Evolutionary conservation across 2,888 invertebrate genomes (phyloP).

Genomic region (Drosophila colorata): DNA sequence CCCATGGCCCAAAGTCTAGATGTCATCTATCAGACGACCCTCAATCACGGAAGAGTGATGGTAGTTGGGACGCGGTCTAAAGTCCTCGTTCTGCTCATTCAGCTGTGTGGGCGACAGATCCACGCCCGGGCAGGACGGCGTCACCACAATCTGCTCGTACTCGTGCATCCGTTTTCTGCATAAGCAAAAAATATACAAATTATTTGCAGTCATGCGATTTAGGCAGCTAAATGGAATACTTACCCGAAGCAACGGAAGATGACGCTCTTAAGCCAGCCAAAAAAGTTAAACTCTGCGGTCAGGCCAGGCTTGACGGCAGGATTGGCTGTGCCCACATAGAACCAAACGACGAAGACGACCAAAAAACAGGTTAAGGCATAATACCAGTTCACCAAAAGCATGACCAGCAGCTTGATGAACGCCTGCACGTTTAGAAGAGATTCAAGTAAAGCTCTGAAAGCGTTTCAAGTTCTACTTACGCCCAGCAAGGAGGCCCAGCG

Average conservation of each 20-base stretch:
- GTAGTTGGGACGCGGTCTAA: slow-evolving; percentile 95
- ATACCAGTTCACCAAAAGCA: slow-evolving; percentile 97
- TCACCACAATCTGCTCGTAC: slow-evolving; percentile 94
- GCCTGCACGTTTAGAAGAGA: slow-evolving; percentile 87
- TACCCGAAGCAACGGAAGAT: slow-evolving; percentile 92
- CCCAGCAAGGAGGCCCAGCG: slow-evolving; percentile 97
- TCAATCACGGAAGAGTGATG: slow-evolving; percentile 95
- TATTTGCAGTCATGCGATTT: not conserved
- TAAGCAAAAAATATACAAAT: not conserved
- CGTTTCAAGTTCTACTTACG: slow-evolving; percentile 87
- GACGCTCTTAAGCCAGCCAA: slow-evolving; percentile 91
- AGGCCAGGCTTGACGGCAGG: slow-evolving; percentile 97
- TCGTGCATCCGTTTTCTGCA: slow-evolving; percentile 90
- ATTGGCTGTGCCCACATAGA: slow-evolving; percentile 97
- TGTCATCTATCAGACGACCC: slow-evolving; percentile 84
- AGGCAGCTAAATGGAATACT: slow-evolving; percentile 63
- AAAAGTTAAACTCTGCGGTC: slow-evolving; percentile 92
- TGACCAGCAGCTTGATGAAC: slow-evolving; percentile 93
- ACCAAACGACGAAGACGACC: slow-evolving; percentile 94
- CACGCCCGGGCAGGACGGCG: slow-evolving; percentile 92
- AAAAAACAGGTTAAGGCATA: slow-evolving; percentile 94
- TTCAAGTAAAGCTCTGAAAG: not conserved
- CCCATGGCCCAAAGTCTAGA: slow-evolving; percentile 52
- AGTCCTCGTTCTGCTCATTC: slow-evolving; percentile 98
- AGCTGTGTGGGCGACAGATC: slow-evolving; percentile 93